Conservation (phyloP, 2,113 vertebrate genomes). For the Embiotoca jacksoni region DNA sequence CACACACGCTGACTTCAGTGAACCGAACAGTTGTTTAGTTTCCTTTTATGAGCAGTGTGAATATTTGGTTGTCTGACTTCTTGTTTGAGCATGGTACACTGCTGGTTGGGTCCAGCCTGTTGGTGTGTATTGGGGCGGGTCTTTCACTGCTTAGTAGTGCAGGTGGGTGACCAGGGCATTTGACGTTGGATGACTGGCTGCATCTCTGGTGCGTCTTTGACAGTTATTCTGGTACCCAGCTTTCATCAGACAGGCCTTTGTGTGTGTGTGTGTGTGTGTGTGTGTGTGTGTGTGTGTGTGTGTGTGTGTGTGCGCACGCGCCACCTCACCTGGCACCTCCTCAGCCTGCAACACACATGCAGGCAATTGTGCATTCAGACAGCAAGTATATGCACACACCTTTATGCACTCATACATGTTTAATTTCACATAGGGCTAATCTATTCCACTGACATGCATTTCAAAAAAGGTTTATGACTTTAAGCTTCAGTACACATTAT, state of each 20-base stretch:
- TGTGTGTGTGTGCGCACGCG: slow-evolving; percentile 33
- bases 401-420: slow-evolving; percentile 48
- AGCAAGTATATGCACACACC: slow-evolving; percentile 51
- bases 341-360: slow-evolving; percentile 64
- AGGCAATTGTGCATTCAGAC: slow-evolving; percentile 73
- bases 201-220: slow-evolving; percentile 80
- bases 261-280: slow-evolving; percentile 53
- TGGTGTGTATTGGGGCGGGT: slow-evolving; percentile 30
- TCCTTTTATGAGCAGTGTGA: slow-evolving; percentile 52
- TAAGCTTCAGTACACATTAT: slow-evolving; percentile 36
- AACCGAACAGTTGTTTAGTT: slow-evolving; percentile 54
- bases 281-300: slow-evolving; percentile 51
- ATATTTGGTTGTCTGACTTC: slow-evolving; percentile 63
- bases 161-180: slow-evolving; percentile 77
- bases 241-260: slow-evolving; percentile 56
- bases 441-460: slow-evolving; percentile 64
- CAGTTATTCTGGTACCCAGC: slow-evolving; percentile 78
- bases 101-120: slow-evolving; percentile 66
- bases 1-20: slow-evolving; percentile 1
- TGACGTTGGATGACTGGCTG: slow-evolving; percentile 71
- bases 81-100: slow-evolving; percentile 64
- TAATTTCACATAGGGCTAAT: slow-evolving; percentile 46
- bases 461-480: slow-evolving; percentile 44
- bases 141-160: slow-evolving; percentile 68
- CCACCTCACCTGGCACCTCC: slow-evolving; percentile 81